A percentile compares a stretch with the other conserved stretches of the same genome.
Conservation (phyloP, 2,888 invertebrate species). For the Diplolepis rosae region DNA sequence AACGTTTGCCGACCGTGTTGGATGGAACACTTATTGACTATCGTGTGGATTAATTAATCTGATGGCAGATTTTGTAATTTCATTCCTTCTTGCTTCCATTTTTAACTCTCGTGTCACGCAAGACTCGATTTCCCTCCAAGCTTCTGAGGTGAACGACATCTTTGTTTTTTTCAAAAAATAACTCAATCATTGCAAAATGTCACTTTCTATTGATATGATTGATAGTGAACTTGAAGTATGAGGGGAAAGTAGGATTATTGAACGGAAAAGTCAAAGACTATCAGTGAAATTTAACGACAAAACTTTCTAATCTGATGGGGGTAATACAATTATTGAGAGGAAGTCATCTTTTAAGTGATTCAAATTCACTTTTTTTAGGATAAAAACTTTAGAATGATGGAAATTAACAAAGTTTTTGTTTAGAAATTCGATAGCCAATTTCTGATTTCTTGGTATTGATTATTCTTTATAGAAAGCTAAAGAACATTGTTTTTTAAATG, state of each 20-base stretch:
- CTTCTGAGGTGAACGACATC: constrained; percentile 2
- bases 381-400: too few relatives aligned
- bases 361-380: too few relatives aligned
- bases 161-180: not conserved
- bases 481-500: not conserved
- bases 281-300: constrained; percentile 7
- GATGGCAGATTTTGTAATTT: constrained; percentile 24
- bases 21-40: constrained; percentile 11
- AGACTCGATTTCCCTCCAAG: constrained; percentile 17
- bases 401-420: too few relatives aligned
- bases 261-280: not conserved
- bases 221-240: constrained; percentile 28
- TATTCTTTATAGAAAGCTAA: not conserved
- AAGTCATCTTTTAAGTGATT: too few relatives aligned
- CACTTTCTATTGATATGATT: constrained; percentile 10
- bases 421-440: too few relatives aligned
- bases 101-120: constrained; percentile 17
- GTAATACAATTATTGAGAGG: too few relatives aligned
- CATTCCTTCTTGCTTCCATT: constrained; percentile 27
- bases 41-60: constrained; percentile 24
- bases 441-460: too few relatives aligned
- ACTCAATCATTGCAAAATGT: not conserved
- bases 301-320: constrained; percentile 6
- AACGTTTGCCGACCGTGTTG: constrained; percentile 17
- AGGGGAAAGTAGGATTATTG: constrained; percentile 7